Percentiles rank a stretch among this genome's conserved stretches.
These are phyloP conservation scores for Microctonus brassicae DNA, from an alignment of 2,888 invertebrate species.

Conservation along the genomic window DNA sequence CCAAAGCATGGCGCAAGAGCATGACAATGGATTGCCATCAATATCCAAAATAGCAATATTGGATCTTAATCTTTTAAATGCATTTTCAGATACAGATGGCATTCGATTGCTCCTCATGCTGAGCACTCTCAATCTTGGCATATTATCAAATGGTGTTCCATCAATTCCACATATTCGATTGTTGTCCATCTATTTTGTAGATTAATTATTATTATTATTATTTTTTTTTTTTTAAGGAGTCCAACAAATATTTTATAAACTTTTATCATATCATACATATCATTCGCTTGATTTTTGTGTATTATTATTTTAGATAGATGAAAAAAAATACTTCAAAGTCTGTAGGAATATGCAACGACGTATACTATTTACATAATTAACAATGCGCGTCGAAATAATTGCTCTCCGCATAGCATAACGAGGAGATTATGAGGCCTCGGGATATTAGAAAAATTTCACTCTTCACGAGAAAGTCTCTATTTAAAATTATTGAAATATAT, in stretches of 20 bases:
- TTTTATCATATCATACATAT: neutral
- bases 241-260: conserved; percentile 12
- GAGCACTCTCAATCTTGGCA: conserved; percentile 86
- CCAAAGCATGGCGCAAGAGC: conserved; percentile 88
- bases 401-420: conserved; percentile 51
- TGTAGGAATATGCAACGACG: neutral
- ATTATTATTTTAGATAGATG: neutral
- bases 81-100: conserved; percentile 79
- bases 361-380: conserved; percentile 53
- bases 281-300: too few relatives aligned
- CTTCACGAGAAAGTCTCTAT: conserved; percentile 58
- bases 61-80: conserved; percentile 81
- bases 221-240: conserved; percentile 3
- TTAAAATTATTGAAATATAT: neutral
- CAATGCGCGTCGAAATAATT: conserved; percentile 57
- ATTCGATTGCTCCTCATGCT: conserved; percentile 84
- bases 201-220: neutral
- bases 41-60: conserved; percentile 88
- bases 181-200: conserved; percentile 76
- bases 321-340: neutral
- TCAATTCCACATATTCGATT: conserved; percentile 86
- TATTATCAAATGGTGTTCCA: conserved; percentile 85
- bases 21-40: conserved; percentile 87
- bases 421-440: conserved; percentile 42
- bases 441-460: conserved; percentile 58